A percentile compares a stretch with the other conserved stretches of the same genome.
phyloP scores from a whole-genome alignment of 2,113 vertebrate species.

The Chloebia gouldiae region DNA sequence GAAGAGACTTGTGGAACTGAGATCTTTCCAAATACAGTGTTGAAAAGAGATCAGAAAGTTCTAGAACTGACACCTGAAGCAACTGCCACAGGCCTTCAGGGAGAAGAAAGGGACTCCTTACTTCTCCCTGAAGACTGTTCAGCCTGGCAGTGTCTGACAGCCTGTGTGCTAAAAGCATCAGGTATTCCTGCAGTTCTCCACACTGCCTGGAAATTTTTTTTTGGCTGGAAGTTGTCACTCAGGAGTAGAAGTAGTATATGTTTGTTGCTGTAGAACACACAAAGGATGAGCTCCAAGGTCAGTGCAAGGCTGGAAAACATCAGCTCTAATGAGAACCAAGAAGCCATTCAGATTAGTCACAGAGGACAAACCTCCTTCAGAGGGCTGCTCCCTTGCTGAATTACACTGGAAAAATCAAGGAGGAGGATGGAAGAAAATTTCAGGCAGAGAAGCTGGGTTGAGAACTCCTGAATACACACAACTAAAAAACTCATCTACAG shows the following conservation, averaged over 20 bases:
- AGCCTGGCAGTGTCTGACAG: neutral
- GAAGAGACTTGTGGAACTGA: neutral
- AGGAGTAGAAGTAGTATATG: neutral
- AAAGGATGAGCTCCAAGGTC: neutral
- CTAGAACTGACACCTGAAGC: neutral
- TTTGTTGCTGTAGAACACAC: neutral
- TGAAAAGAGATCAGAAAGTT: neutral
- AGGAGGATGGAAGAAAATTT: neutral
- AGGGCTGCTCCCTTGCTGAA: neutral
- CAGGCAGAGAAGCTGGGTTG: neutral
- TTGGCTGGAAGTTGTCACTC: neutral
- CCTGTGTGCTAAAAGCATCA: neutral
- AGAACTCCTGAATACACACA: neutral
- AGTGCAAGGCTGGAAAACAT: neutral
- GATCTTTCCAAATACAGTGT: neutral
- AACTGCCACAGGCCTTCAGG: neutral
- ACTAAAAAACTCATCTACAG: neutral
- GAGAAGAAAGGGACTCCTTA: neutral
- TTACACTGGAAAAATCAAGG: neutral
- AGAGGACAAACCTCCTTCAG: neutral
- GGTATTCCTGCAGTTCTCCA: neutral
- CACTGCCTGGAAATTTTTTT: neutral
- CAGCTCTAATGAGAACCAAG: neutral
- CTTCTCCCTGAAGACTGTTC: neutral
- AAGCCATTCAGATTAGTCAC: neutral